phyloP scores from a whole-genome alignment of 2,113 vertebrate species.

The Lucifuga dentata region DNA sequence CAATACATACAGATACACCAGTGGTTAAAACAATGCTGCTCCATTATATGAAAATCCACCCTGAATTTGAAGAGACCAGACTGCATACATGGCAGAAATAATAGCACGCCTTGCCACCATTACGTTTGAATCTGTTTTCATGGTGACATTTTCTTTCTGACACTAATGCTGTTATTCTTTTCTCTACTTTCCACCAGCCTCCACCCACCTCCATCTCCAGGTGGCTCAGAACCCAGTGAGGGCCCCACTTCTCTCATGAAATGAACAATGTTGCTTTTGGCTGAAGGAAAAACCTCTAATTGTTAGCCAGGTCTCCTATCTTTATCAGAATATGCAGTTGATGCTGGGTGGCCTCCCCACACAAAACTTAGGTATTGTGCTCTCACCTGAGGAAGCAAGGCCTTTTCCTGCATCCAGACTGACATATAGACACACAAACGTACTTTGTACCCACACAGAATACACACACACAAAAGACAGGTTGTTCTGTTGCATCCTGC shows the following conservation, averaged over 20 bases:
- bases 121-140: conserved; percentile 30
- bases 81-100: conserved; percentile 30
- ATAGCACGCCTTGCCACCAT: conserved; percentile 8
- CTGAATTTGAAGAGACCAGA: conserved; percentile 18
- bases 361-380: conserved; percentile 51
- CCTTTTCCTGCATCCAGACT: conserved; percentile 33
- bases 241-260: conserved; percentile 43
- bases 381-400: conserved; percentile 57
- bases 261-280: conserved; percentile 69
- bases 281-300: conserved; percentile 52
- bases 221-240: conserved; percentile 43
- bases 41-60: conserved; percentile 19
- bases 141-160: conserved; percentile 55
- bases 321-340: conserved; percentile 64
- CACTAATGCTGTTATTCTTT: conserved; percentile 59
- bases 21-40: conserved; percentile 37
- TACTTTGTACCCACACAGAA: background rate
- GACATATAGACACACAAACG: conserved; percentile 14
- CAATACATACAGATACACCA: conserved; percentile 59
- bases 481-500: conserved; percentile 73
- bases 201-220: conserved; percentile 57
- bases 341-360: conserved; percentile 68
- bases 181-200: conserved; percentile 42
- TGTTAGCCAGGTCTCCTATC: conserved; percentile 62
- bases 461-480: conserved; percentile 18